Conservation (phyloP, 2,888 invertebrate genomes). For the Drosophila hamatofila region DNA sequence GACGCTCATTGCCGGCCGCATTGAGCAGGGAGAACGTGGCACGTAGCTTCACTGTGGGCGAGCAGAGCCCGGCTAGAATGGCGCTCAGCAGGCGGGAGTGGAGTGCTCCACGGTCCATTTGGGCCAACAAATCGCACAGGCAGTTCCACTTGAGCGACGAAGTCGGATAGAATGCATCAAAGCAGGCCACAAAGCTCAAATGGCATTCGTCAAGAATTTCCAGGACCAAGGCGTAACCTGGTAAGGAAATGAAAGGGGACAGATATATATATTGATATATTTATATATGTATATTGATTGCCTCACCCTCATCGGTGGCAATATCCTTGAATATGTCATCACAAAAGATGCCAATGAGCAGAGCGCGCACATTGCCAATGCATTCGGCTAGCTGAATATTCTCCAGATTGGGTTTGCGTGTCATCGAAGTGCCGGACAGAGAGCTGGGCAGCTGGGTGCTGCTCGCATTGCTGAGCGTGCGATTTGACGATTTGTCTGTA, state of each 20-base stretch:
- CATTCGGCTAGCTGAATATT: conserved; percentile 93
- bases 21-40: conserved; percentile 91
- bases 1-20: conserved; percentile 82
- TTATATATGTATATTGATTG: no score
- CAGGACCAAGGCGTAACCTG: conserved; percentile 88
- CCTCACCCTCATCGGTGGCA: conserved; percentile 82
- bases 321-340: conserved; percentile 87
- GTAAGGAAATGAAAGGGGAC: background rate
- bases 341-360: conserved; percentile 93
- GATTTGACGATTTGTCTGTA: conserved; percentile 63
- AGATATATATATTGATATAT: background rate
- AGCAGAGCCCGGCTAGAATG: conserved; percentile 93
- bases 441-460: conserved; percentile 22
- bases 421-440: conserved; percentile 31
- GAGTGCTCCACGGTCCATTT: conserved; percentile 87
- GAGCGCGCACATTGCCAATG: conserved; percentile 93
- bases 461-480: conserved; percentile 36
- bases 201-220: conserved; percentile 95
- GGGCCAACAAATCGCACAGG: conserved; percentile 92
- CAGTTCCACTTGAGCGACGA: conserved; percentile 96
- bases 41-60: conserved; percentile 90
- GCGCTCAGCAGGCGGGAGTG: conserved; percentile 89
- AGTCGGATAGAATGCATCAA: conserved; percentile 98
- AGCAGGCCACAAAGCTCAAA: conserved; percentile 95
- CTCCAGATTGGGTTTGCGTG: conserved; percentile 86